phyloP scores from a whole-genome alignment of 2,888 invertebrate genomes.

The Tiphia femorata region DNA sequence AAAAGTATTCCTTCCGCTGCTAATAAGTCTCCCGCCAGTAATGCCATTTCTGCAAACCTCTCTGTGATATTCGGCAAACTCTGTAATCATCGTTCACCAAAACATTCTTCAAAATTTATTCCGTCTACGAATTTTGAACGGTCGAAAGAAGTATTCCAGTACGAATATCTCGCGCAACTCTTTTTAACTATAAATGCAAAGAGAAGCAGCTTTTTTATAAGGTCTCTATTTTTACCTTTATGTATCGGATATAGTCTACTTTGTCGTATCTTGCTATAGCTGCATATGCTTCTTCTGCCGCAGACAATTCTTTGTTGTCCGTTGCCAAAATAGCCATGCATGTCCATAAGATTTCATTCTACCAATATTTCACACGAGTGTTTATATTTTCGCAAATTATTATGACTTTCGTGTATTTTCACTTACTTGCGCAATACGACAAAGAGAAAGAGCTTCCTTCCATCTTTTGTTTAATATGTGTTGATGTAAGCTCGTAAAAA shows the following conservation, averaged over 20 bases:
- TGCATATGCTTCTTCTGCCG: slow-evolving; percentile 96
- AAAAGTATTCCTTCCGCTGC: slow-evolving; percentile 81
- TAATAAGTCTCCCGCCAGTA: slow-evolving; percentile 77
- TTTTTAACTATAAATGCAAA: background rate
- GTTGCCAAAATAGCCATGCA: slow-evolving; percentile 93
- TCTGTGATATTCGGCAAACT: slow-evolving; percentile 71
- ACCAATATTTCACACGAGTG: too few species aligned
- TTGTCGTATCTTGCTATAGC: slow-evolving; percentile 89
- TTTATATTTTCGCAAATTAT: too few species aligned
- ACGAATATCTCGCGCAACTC: background rate
- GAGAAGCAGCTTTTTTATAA: background rate
- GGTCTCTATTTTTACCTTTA: slow-evolving; percentile 80
- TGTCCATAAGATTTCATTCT: slow-evolving; percentile 87
- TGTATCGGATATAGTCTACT: slow-evolving; percentile 86
- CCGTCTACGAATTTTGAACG: too few species aligned
- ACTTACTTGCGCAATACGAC: slow-evolving; percentile 76
- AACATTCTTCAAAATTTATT: too few species aligned
- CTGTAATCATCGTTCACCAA: slow-evolving; percentile 64
- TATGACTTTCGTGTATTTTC: too few species aligned
- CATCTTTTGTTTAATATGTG: slow-evolving; percentile 83
- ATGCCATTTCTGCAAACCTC: slow-evolving; percentile 77
- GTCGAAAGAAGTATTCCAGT: too few species aligned
- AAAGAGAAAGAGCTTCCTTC: slow-evolving; percentile 87
- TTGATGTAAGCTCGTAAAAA: slow-evolving; percentile 72
- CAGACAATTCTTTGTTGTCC: slow-evolving; percentile 85